Base-by-base conservation (phyloP, 2,113 vertebrate species). In the Hippotragus niger region DNA sequence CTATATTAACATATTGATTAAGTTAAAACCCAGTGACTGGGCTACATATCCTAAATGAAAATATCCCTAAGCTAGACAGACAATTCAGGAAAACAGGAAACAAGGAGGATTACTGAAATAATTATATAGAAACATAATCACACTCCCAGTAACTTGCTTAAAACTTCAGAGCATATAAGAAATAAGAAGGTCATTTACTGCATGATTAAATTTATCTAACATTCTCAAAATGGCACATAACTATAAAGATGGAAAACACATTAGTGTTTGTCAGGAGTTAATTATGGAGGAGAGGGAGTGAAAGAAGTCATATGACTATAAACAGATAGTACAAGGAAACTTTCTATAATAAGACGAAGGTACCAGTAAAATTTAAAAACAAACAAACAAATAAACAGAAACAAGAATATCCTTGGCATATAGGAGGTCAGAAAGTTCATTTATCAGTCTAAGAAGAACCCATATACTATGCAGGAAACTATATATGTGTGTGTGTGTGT, bases 1-100 rank as follows among this genome's bases (percentile, higher is more conserved):
- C 50, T 78, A 91, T 55, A 94, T 31, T 76, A 91, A 83, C 36
- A 88, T 78, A 88, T 3, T 84, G 25, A 78, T 88, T 95, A 45
- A 83, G 29, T 55, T 93, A 71, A 80, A 91, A 64, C 31, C 47
- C 62, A 93, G 13, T 83, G 40, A 82, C 27, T 88, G 31, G 50
- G 7, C n/a, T 62, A 78, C 43, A 80, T 6, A 80, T 64, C 31
- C 19, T 82, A 80, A 91, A 84, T 43, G 47, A 83, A 87, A 93
- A 50, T 40, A 88, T 29, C 43, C 55, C 55, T 88, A 95, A 83
- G 7, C 8, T 82, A 45, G 47, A 82, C 11, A 90, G 83, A 33
- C 62, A 40, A 45, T 47, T 47, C 2, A 6, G 36, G 12, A 64
- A 92, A 87, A 85, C 6, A 60, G 31, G 5, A 88, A 90, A 78